phyloP scores from a whole-genome alignment of 2,797 vertebrate genomes.

The Myiothlypis coronata region DNA sequence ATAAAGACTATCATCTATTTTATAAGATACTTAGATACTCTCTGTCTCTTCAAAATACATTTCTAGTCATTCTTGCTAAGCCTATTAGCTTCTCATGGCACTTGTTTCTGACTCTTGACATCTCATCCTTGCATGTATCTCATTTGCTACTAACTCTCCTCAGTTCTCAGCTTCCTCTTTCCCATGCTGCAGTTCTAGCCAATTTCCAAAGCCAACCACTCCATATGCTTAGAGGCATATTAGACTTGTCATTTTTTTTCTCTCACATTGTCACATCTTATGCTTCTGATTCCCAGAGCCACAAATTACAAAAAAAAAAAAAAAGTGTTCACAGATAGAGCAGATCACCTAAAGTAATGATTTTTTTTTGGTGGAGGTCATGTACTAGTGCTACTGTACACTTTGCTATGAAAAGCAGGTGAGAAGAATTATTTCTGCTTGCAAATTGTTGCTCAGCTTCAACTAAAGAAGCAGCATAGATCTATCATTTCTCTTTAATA shows the following conservation, averaged over 20 bases:
- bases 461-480: not conserved
- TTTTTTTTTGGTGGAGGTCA: not conserved
- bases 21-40: not conserved
- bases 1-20: not conserved
- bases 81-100: not conserved
- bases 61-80: not conserved
- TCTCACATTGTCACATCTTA: not conserved
- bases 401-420: not conserved
- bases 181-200: not conserved
- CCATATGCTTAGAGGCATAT: constrained; percentile 28
- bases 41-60: not conserved
- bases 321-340: not conserved
- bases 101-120: not conserved
- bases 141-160: not conserved
- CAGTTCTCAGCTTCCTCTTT: not conserved
- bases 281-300: not conserved
- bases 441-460: not conserved
- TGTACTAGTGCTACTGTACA: not conserved
- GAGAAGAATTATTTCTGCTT: not conserved
- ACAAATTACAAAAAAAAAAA: not conserved
- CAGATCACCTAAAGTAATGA: not conserved
- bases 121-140: not conserved
- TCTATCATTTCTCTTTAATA: not conserved
- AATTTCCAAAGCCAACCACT: constrained; percentile 3
- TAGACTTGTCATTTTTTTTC: not conserved